Evolutionary conservation across 2,797 vertebrate genomes (phyloP).

Genomic region (Argyrosomus regius): DNA sequence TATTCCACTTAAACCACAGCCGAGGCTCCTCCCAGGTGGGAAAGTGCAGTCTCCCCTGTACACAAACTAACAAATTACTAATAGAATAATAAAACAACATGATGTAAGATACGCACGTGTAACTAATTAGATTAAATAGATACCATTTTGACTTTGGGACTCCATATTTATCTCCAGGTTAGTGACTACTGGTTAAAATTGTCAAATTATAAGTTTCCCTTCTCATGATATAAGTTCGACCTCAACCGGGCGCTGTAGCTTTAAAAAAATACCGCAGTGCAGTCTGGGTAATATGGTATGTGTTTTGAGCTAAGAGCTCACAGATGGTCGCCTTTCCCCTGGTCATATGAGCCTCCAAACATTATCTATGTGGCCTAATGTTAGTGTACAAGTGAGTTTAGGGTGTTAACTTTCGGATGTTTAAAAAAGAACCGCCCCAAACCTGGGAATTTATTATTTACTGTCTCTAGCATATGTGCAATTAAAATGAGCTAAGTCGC

Average conservation of each 20-base stretch:
- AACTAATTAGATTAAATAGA: too few species aligned
- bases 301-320: conserved; percentile 60
- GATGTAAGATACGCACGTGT: neutral
- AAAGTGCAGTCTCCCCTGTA: neutral
- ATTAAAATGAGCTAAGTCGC: conserved; percentile 57
- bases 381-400: neutral
- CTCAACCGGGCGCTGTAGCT: conserved; percentile 56
- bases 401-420: neutral
- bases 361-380: neutral
- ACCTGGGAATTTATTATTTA: neutral
- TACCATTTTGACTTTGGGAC: neutral
- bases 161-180: too few species aligned
- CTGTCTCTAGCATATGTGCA: neutral
- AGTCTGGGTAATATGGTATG: conserved; percentile 66
- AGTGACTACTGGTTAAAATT: neutral
- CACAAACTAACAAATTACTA: neutral
- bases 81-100: neutral
- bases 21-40: conserved; percentile 55
- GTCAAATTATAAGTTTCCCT: rapidly evolving
- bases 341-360: conserved; percentile 19
- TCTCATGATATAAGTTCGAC: conserved; percentile 19
- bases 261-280: conserved; percentile 50
- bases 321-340: conserved; percentile 35
- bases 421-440: neutral
- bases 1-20: neutral